phyloP scores from a whole-genome alignment of 2,113 vertebrate genomes.

The Ia io region DNA sequence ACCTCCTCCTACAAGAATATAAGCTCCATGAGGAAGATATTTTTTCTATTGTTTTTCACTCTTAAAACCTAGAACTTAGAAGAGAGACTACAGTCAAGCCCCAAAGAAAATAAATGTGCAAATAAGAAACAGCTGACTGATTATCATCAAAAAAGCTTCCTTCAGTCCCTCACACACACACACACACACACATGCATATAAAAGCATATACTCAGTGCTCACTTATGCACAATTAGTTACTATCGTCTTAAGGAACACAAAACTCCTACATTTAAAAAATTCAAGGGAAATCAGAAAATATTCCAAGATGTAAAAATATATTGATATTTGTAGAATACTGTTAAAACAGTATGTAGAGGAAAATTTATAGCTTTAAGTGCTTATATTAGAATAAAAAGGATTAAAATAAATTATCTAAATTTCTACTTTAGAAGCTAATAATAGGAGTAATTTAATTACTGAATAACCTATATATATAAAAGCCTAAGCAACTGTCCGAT shows the following conservation, averaged over 20 bases:
- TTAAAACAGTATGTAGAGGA: neutral
- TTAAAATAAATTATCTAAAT: neutral
- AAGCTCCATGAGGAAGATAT: neutral
- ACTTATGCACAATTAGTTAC: neutral
- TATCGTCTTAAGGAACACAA: neutral
- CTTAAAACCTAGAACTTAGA: neutral
- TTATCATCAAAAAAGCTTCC: neutral
- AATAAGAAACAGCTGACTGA: neutral
- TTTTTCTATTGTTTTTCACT: neutral
- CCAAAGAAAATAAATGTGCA: neutral
- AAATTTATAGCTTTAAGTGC: neutral
- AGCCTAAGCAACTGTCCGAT: too few relatives aligned
- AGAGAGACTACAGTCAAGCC: neutral
- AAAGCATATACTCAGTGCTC: neutral
- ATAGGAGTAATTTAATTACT: neutral
- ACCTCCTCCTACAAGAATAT: neutral
- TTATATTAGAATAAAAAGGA: neutral
- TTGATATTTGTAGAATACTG: neutral
- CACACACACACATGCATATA: neutral
- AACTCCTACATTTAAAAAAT: neutral
- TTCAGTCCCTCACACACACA: neutral
- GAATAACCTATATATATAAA: too few relatives aligned
- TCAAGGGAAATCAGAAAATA: neutral
- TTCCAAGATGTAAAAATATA: neutral
- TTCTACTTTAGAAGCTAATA: neutral